phyloP scores from a whole-genome alignment of 1,140 invertebrate species.

The Calycopis cecrops region DNA sequence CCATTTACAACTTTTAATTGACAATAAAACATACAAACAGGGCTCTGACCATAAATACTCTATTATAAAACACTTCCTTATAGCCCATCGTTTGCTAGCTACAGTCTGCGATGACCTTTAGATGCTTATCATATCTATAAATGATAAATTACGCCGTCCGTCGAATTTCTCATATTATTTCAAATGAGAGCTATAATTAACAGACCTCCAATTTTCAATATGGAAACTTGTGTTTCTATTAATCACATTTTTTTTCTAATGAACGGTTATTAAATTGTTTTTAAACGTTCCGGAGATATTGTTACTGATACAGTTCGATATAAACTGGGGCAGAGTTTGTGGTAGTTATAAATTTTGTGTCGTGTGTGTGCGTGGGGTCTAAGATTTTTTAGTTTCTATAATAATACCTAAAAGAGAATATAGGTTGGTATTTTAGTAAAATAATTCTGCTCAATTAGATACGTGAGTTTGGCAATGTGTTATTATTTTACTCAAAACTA shows the following conservation, averaged over 20 bases:
- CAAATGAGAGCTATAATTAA: slow-evolving; percentile 21
- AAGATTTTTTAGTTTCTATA: neutral
- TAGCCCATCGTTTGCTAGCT: no score
- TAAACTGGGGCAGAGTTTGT: neutral
- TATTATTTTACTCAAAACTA: no score
- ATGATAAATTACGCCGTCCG: no score
- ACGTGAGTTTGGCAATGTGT: no score
- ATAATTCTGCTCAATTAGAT: no score
- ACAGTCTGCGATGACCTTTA: neutral
- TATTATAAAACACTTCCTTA: no score
- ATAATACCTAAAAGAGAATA: no score
- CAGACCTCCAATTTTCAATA: slow-evolving; percentile 36
- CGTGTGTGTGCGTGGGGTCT: slow-evolving; percentile 1
- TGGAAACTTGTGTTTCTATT: slow-evolving; percentile 36
- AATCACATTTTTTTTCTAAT: slow-evolving; percentile 34
- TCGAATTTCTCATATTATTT: neutral
- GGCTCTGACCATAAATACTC: no score
- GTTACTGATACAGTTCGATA: neutral
- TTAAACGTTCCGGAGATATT: slow-evolving; percentile 14
- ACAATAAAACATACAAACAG: no score
- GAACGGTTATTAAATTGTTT: slow-evolving; percentile 43
- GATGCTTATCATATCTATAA: slow-evolving; percentile 2
- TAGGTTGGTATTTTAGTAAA: no score
- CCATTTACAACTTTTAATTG: no score
- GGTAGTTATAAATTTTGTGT: no score